These are phyloP conservation scores for Drosophila erecta DNA, from an alignment of 1,140 invertebrate genomes.

Conservation along the genomic window DNA sequence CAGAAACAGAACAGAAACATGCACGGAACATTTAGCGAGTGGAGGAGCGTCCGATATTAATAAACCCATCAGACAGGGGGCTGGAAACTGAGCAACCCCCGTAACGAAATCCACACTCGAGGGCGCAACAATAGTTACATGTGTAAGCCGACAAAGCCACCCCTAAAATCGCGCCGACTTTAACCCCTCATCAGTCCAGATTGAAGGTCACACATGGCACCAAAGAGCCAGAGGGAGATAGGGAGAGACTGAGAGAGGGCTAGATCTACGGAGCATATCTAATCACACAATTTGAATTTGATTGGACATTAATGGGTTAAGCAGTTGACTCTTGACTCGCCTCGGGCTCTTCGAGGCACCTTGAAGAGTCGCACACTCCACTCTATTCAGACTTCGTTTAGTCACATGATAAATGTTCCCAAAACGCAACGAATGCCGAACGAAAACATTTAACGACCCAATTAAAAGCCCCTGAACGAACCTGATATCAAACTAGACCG, in stretches of 20 bases:
- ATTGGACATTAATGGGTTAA: slow-evolving; percentile 80
- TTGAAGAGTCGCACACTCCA: slow-evolving; percentile 52
- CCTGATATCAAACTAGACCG: slow-evolving; percentile 69
- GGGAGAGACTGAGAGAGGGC: background rate
- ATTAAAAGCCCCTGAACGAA: slow-evolving; percentile 73
- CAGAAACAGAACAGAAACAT: slow-evolving; percentile 64
- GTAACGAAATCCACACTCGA: slow-evolving; percentile 40
- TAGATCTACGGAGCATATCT: slow-evolving; percentile 53
- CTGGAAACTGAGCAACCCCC: slow-evolving; percentile 62
- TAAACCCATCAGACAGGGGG: slow-evolving; percentile 72
- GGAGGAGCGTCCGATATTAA: slow-evolving; percentile 67
- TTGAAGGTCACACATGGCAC: slow-evolving; percentile 59
- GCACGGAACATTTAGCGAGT: slow-evolving; percentile 57
- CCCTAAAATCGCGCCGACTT: slow-evolving; percentile 43
- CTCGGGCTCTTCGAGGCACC: slow-evolving; percentile 46
- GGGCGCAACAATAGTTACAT: slow-evolving; percentile 66
- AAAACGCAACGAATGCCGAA: slow-evolving; percentile 32
- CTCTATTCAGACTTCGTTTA: slow-evolving; percentile 36
- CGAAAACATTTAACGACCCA: slow-evolving; percentile 77
- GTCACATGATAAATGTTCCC: slow-evolving; percentile 51
- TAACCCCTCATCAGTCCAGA: slow-evolving; percentile 46
- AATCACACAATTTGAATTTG: slow-evolving; percentile 72
- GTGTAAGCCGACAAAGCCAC: slow-evolving; percentile 61
- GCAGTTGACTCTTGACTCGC: slow-evolving; percentile 65
- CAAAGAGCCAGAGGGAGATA: slow-evolving; percentile 1